Conservation (phyloP, 2,888 invertebrate species). For the Drosophila cracens region DNA sequence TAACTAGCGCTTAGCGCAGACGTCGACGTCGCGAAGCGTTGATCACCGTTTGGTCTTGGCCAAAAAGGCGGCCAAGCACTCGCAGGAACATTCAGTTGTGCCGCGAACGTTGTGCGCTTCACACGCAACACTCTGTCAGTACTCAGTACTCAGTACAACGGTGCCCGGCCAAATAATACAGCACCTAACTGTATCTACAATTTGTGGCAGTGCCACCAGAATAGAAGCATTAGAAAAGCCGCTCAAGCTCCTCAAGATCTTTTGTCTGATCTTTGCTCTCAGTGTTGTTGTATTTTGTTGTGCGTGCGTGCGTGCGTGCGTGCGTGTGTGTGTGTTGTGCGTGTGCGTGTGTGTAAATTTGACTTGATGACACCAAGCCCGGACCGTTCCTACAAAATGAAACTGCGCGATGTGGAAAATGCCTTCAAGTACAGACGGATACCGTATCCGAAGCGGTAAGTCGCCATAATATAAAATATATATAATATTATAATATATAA, state of each 20-base stretch:
- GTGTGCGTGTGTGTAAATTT: conserved; percentile 20
- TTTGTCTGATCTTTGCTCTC: conserved; percentile 12
- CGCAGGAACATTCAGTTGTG: conserved; percentile 83
- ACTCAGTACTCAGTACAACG: background rate
- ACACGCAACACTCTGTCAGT: conserved; percentile 74
- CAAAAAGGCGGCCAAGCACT: conserved; percentile 81
- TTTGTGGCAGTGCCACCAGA: conserved; percentile 32
- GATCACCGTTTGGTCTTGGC: conserved; percentile 61
- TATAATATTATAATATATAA: background rate
- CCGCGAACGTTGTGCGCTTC: conserved; percentile 83
- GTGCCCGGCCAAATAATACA: conserved; percentile 32
- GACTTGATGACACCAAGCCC: conserved; percentile 62
- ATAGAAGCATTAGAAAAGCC: conserved; percentile 39
- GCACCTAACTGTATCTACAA: conserved; percentile 45
- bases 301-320: conserved; percentile 32
- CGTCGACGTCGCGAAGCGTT: conserved; percentile 25
- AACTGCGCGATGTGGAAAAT: conserved; percentile 83
- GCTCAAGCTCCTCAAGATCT: conserved; percentile 24
- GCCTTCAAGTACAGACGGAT: conserved; percentile 84
- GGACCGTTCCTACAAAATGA: conserved; percentile 82
- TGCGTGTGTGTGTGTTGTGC: conserved; percentile 30
- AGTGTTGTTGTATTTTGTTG: conserved; percentile 3
- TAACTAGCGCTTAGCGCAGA: conserved; percentile 45
- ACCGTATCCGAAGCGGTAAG: conserved; percentile 85
- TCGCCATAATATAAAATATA: conserved; percentile 13